Evolutionary conservation across 2,113 vertebrate species (phyloP).

Genomic region (Amphiprion ocellaris): DNA sequence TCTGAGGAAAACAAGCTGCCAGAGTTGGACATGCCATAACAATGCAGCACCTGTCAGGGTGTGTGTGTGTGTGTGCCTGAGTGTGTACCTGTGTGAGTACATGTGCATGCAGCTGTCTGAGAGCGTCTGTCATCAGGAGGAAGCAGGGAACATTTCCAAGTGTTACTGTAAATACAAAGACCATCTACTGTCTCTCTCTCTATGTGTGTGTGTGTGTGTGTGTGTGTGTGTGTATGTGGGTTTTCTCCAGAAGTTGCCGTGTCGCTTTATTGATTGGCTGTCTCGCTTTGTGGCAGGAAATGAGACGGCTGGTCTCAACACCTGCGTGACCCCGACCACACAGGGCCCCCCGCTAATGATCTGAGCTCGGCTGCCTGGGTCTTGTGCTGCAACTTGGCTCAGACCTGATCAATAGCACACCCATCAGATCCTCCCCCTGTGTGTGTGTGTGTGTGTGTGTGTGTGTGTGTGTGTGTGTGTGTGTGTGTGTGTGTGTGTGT

Average conservation of each 20-base stretch:
- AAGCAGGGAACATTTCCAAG: constrained; percentile 58
- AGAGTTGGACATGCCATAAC: constrained; percentile 78
- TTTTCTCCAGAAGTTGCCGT: constrained; percentile 52
- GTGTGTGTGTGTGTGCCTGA: constrained; percentile 40
- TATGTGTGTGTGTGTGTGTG: constrained; percentile 1
- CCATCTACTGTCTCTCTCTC: background rate
- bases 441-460: constrained; percentile 14
- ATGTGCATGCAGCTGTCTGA: constrained; percentile 74
- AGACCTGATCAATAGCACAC: constrained; percentile 67
- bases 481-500: constrained; percentile 1
- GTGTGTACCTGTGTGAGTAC: constrained; percentile 64
- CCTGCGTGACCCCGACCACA: constrained; percentile 68
- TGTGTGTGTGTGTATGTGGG: constrained; percentile 22
- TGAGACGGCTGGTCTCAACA: constrained; percentile 54
- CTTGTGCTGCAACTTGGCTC: constrained; percentile 42
- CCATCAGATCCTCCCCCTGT: constrained; percentile 26
- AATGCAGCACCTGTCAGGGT: constrained; percentile 76
- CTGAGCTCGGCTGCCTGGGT: constrained; percentile 63
- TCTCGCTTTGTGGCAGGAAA: constrained; percentile 72
- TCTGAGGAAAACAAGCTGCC: constrained; percentile 76
- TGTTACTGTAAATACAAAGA: constrained; percentile 66
- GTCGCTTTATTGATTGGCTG: constrained; percentile 64
- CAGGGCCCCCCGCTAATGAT: constrained; percentile 70
- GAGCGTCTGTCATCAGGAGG: constrained; percentile 62
- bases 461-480: constrained; percentile 3